Percentiles rank a stretch among this genome's conserved stretches.
Evolutionary conservation across 2,888 invertebrate genomes (phyloP).

Genomic region (Rotaria macrura): DNA sequence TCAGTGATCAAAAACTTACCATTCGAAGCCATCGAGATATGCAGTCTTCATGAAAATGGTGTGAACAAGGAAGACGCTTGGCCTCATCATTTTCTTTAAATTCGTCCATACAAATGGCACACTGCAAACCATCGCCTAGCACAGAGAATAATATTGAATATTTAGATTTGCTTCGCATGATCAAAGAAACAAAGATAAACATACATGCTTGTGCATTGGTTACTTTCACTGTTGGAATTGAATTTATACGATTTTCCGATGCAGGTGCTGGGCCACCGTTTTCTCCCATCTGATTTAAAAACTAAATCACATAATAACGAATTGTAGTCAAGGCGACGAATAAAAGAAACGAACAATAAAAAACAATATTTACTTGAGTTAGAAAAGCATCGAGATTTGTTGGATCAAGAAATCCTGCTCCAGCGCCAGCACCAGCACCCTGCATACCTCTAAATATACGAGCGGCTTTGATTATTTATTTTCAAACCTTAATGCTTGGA

Average conservation of each 20-base stretch:
- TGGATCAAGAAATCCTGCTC: neutral
- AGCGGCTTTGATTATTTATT: no score
- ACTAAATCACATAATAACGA: neutral
- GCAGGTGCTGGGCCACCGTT: conserved; percentile 29
- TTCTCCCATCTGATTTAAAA: conserved; percentile 31
- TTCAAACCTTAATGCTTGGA: no score
- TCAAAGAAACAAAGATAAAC: neutral
- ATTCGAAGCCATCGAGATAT: conserved; percentile 27
- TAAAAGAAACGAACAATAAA: neutral
- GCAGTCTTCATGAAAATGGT: conserved; percentile 31
- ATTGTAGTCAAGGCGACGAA: no score
- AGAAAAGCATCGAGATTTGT: neutral
- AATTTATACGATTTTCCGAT: conserved; percentile 25
- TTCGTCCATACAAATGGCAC: conserved; percentile 33
- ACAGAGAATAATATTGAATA: no score
- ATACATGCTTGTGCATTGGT: conserved; percentile 21
- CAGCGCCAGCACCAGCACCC: neutral
- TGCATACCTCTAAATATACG: neutral
- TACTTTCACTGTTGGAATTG: conserved; percentile 25
- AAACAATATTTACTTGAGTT: neutral
- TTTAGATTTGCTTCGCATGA: no score
- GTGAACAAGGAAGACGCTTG: conserved; percentile 28
- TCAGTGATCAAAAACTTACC: no score
- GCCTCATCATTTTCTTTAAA: conserved; percentile 25
- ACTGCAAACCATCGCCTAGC: conserved; percentile 32